Evolutionary conservation across 2,797 vertebrate genomes (phyloP).

Genomic region (Galaxias olidus): DNA sequence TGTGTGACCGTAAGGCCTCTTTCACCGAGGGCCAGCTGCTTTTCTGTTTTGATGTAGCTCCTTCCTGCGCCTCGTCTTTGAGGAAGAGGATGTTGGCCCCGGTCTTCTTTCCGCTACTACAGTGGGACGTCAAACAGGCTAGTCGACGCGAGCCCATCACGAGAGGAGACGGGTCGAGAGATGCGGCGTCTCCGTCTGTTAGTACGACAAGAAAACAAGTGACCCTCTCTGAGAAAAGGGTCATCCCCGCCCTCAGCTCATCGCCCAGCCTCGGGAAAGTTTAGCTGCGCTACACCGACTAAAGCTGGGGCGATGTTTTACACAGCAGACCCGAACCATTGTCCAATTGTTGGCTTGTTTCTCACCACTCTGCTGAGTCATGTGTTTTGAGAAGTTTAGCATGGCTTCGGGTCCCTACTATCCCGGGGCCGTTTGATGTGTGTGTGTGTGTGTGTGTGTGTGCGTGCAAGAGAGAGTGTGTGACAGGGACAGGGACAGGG

Average conservation of each 20-base stretch:
- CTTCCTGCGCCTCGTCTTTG: too few relatives aligned
- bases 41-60: too few relatives aligned
- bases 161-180: background rate
- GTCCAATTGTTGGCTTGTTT: background rate
- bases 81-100: background rate
- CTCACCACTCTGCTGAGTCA: constrained; percentile 48
- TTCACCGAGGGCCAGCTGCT: too few relatives aligned
- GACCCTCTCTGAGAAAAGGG: too few relatives aligned
- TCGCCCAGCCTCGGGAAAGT: too few relatives aligned
- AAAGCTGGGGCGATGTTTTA: too few relatives aligned
- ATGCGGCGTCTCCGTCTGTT: too few relatives aligned
- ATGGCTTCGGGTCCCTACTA: constrained; percentile 21
- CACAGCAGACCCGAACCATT: background rate
- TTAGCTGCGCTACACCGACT: too few relatives aligned
- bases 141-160: background rate
- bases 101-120: too few relatives aligned
- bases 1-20: background rate
- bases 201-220: too few relatives aligned
- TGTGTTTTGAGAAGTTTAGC: constrained; percentile 50
- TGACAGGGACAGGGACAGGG: background rate
- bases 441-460: constrained; percentile 5
- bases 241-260: too few relatives aligned
- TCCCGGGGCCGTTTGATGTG: constrained; percentile 26
- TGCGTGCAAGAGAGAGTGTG: background rate
- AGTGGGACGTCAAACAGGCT: background rate